Percentiles rank a stretch among this genome's conserved stretches.
phyloP scores from a whole-genome alignment of 2,888 invertebrate genomes.

The Mesorhabditis spiculigera region DNA sequence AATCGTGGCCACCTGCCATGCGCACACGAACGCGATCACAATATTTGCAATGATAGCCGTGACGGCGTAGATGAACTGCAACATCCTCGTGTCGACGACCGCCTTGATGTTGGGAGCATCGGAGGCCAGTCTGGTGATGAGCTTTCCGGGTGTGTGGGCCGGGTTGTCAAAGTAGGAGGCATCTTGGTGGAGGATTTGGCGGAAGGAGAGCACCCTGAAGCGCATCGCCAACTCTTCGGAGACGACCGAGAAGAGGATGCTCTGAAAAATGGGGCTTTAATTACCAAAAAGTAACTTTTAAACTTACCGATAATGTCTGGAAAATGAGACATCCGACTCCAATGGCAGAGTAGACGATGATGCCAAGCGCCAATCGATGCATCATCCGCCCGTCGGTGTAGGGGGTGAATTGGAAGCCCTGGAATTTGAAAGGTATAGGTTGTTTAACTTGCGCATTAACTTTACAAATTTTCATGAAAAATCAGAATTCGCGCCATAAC shows the following conservation, averaged over 20 bases:
- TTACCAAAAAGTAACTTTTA: not conserved
- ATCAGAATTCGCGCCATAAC: too few species aligned
- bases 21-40: constrained; percentile 60
- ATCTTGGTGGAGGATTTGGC: constrained; percentile 59
- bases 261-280: constrained; percentile 21
- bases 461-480: too few species aligned
- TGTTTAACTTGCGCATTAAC: too few species aligned
- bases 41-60: constrained; percentile 59
- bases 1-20: constrained; percentile 59
- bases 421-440: not conserved
- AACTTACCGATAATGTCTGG: constrained; percentile 35
- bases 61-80: constrained; percentile 59
- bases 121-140: constrained; percentile 59
- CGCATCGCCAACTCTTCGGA: constrained; percentile 49
- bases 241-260: constrained; percentile 33
- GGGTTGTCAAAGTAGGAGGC: constrained; percentile 62
- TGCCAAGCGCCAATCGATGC: constrained; percentile 37
- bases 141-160: constrained; percentile 59
- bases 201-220: constrained; percentile 44
- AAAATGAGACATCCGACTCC: constrained; percentile 38
- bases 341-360: constrained; percentile 31
- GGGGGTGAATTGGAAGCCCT: constrained; percentile 33
- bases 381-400: constrained; percentile 37
- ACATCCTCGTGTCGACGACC: constrained; percentile 60
- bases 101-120: constrained; percentile 61